Evolutionary conservation across 1,140 invertebrate genomes (phyloP), one percentile per base, ranked within the genome.

Genomic region (Caenorhabditis latens): DNA sequence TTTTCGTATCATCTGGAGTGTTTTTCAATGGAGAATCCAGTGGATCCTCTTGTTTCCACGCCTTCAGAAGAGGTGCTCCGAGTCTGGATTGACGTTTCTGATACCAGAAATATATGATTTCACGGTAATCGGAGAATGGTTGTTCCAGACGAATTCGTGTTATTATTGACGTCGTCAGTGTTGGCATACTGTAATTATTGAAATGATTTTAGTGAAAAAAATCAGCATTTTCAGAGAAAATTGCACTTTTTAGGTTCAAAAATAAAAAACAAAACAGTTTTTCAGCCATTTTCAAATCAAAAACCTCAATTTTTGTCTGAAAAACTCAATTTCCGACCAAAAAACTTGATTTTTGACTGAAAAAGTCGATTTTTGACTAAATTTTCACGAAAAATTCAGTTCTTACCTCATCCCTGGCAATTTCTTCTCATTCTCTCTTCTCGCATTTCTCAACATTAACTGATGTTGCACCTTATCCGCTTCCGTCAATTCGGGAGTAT

Each of bases 131-230:
- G 8, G 71, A 21, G 19, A 79, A 48, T n/a, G 71, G 71, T 6
- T 14, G 46, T 50, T 79, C 71, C 40, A 9, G 1, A 2, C 4
- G 40, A n/a, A 79, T 79, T 50, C 21, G 13, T 13, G 5, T 14
- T 14, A 79, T 79, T 4, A 79, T 79, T 11, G 6, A 8, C 4
- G 1, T 53, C 0, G 46, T 50, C 40, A 79, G 46, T 16, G 43
- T 24, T 9, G 71, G 71, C 46, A 50, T 79, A 50, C 71, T 79
- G 71, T 7, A 71, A 71, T n/a, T n/a, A n/a, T n/a, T n/a, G n/a
- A n/a, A n/a, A n/a, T n/a, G n/a, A n/a, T n/a, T n/a, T n/a, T n/a
- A n/a, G n/a, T n/a, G n/a, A n/a, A n/a, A n/a, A n/a, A n/a, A n/a
- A n/a, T n/a, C n/a, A n/a, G n/a, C n/a, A n/a, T n/a, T n/a, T n/a